Conservation (phyloP, 2,113 vertebrate species). For the Mellivora capensis region DNA sequence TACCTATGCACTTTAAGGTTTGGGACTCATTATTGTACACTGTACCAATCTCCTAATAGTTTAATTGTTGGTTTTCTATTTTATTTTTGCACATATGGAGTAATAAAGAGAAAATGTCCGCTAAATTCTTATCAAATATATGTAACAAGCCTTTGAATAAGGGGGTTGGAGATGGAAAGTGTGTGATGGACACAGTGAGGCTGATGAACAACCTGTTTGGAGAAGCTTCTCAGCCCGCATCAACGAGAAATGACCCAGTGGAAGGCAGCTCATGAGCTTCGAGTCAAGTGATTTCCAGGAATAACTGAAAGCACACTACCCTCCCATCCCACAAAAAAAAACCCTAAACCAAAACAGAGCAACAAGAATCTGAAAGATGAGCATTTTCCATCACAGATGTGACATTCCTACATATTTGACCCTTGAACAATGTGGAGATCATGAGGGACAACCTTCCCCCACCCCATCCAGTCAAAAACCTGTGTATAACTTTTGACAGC, state of each 20-base stretch:
- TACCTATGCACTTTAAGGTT: neutral
- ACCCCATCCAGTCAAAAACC: neutral
- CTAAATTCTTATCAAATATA: slow-evolving; percentile 21
- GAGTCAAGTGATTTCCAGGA: slow-evolving; percentile 1
- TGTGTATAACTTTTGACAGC: neutral
- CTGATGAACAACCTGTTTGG: neutral
- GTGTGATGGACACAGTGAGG: neutral
- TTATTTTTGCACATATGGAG: neutral
- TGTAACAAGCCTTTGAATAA: neutral
- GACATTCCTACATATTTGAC: neutral
- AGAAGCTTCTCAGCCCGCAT: neutral
- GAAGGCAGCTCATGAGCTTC: neutral
- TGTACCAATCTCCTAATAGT: neutral
- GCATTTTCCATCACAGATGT: neutral
- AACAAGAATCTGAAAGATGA: neutral
- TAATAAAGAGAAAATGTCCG: neutral
- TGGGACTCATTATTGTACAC: neutral
- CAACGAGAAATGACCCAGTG: neutral
- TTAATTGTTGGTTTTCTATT: neutral
- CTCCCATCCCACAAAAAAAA: neutral
- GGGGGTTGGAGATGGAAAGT: neutral
- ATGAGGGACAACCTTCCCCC: neutral
- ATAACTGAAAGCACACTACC: neutral
- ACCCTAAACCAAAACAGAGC: neutral
- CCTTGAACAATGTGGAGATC: neutral